Base-by-base conservation (phyloP, 2,888 invertebrate genomes). In the Dioctria linearis region DNA sequence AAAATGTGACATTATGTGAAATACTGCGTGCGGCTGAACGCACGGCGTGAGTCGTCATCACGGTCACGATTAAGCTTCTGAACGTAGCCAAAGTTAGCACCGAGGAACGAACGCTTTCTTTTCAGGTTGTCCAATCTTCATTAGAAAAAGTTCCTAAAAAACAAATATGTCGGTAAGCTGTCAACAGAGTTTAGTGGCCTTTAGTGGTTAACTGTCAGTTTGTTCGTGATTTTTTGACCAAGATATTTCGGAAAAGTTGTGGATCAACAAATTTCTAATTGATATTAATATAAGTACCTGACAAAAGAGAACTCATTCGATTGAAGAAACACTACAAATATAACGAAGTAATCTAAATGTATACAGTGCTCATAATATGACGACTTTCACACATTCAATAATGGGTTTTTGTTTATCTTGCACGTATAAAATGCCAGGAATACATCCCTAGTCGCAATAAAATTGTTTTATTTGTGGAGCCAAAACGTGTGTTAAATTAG, bases 381-480 rank as follows among this genome's bases (percentile, higher is more conserved):
- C 39, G 13, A 42, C 67, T 51, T 67, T 42, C 5, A 67, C 13
- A 66, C 54, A 42, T 25, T 25, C 57, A 13, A 57, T 67, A 49
- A 78, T 78, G 78, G 51, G 42, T 78, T 67, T 39, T 13, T 66
- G 78, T 66, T 78, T 78, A 67, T 78, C 42, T 54, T 78, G 11
- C 42, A 4, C 46, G 25, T 54, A 54, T 67, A 67, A 78, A 67
- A 78, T 78, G 66, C 78, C 78, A 67, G 54, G 54, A 78, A 8
- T 63, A 49, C 11, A 66, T 66, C 78, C 78, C 78, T 78, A 78
- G 76, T 76, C 61, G 49, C 9, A 61, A 59, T 59, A 63, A 46
- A 54, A 57, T 13, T 57, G 25, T 25, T 25, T 25, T 25, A 59
- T 13, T 59, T 75, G 13, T n/a, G 51, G 69, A 51, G 49, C 69